phyloP scores from a whole-genome alignment of 2,797 vertebrate species.

The Mastacembelus armatus region DNA sequence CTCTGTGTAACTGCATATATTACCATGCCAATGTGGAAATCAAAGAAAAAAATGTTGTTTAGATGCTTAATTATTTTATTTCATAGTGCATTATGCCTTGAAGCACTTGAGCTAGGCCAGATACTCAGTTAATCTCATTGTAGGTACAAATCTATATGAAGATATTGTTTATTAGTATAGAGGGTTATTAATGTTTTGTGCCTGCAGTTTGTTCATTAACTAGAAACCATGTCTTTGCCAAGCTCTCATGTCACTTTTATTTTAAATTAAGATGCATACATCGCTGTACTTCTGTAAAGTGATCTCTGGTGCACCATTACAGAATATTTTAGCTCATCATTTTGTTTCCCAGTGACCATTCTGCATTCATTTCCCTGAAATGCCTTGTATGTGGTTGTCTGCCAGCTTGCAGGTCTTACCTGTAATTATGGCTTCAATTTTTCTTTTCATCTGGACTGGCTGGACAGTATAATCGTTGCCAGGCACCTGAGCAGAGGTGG shows the following conservation, averaged over 20 bases:
- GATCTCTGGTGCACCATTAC: not conserved
- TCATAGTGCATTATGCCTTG: not conserved
- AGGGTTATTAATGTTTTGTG: not conserved
- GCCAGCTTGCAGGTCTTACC: slow-evolving; percentile 49
- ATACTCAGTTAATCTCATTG: slow-evolving; percentile 3
- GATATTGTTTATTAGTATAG: not conserved
- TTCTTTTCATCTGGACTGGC: slow-evolving; percentile 60
- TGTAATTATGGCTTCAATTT: slow-evolving; percentile 75
- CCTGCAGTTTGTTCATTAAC: not conserved
- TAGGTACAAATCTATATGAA: not conserved
- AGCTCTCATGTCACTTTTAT: too few species aligned
- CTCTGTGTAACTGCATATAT: slow-evolving; percentile 53
- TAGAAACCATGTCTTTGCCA: not conserved
- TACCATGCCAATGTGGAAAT: slow-evolving; percentile 60
- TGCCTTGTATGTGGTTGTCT: slow-evolving; percentile 19
- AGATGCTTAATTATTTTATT: slow-evolving; percentile 28
- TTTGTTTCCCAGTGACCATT: slow-evolving; percentile 56
- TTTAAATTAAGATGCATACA: not conserved
- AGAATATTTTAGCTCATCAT: slow-evolving; percentile 28
- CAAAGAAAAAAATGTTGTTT: slow-evolving; percentile 43
- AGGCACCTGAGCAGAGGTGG: slow-evolving; percentile 71
- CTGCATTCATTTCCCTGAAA: slow-evolving; percentile 37
- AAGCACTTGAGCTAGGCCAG: slow-evolving; percentile 8
- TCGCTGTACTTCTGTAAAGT: too few species aligned
- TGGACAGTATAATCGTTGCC: slow-evolving; percentile 73